Base-by-base conservation (phyloP, 2,797 vertebrate species). In the Lateolabrax maculatus region DNA sequence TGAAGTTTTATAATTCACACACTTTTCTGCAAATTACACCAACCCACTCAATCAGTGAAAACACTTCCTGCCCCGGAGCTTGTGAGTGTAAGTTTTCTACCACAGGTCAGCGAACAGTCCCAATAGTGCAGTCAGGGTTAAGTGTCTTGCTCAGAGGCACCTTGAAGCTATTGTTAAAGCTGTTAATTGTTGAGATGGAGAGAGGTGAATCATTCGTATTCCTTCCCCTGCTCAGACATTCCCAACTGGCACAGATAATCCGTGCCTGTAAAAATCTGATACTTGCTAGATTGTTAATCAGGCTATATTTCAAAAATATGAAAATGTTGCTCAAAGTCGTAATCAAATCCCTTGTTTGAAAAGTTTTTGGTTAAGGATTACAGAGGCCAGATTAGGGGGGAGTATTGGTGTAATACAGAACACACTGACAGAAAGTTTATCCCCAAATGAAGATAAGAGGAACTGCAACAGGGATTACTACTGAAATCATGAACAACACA, bases 281-380 rank as follows among this genome's bases (percentile, higher is more conserved):
- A 27, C 4, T 25, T 29, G 18, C 11, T 39, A 2, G 23, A 41
- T 53, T 48, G 29, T 63, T 73, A 48, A 62, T 66, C 21, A 44
- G 58, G 11, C 6, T 49, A 19, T 13, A 23, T 51, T 61, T 75
- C 4, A 21, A 48, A 55, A 43, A 58, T 31, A 57, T 60, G n/a
- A 41, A 71, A 34, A 71, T 18, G 3, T 25, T 18, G 68, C 36
- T 55, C 8, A 49, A 48, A 70, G 63, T 43, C 34, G 56, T 29
- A 41, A 60, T 46, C 21, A 70, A 69, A 81, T 76, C 72, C 51
- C 52, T 62, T 62, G 25, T 69, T 63, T 86, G 62, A 75, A 44
- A 61, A 76, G 8, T 80, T 81, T 65, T 76, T 61, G 48, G 44
- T 60, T 27, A 19, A 61, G 65, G 81, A 80, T 90, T 83, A 85